phyloP scores from a whole-genome alignment of 2,797 vertebrate genomes.

The Rallus crepitans region DNA sequence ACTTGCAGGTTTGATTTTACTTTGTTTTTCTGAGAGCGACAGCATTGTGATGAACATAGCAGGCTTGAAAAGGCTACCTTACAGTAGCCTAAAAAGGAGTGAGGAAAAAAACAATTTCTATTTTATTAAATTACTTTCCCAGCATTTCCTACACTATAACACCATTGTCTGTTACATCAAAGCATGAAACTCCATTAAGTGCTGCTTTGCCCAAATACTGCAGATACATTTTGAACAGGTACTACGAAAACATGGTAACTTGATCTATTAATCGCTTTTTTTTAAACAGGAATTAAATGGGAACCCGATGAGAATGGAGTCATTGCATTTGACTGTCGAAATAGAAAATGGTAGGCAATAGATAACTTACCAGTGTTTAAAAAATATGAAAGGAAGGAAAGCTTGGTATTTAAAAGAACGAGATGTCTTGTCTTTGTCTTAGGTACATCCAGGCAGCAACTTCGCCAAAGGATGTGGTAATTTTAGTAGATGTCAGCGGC shows the following conservation, averaged over 20 bases:
- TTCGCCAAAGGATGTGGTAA: slow-evolving; percentile 96
- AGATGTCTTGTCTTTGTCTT: neutral
- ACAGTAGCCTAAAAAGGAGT: neutral
- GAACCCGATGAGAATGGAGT: slow-evolving; percentile 96
- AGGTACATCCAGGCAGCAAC: slow-evolving; percentile 99
- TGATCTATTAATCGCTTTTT: slow-evolving; percentile 29
- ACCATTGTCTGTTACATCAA: neutral
- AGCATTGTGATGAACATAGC: neutral
- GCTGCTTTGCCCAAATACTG: neutral
- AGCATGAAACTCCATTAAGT: slow-evolving; percentile 10
- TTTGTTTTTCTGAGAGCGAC: neutral
- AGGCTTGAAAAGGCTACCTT: neutral
- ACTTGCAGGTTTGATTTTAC: neutral
- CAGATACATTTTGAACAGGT: neutral
- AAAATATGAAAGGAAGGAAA: neutral
- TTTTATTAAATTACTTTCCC: neutral
- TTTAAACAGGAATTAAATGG: slow-evolving; percentile 92
- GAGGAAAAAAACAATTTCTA: neutral
- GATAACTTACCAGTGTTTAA: neutral
- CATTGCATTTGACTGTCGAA: slow-evolving; percentile 97
- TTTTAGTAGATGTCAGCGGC: slow-evolving; percentile 96
- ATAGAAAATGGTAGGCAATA: slow-evolving; percentile 91
- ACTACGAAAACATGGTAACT: slow-evolving; percentile 2
- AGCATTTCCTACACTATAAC: neutral
- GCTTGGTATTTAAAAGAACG: neutral